These are phyloP conservation scores for Ptilorrhoa leucosticta DNA, from an alignment of 2,113 vertebrate genomes.

Conservation along the genomic window DNA sequence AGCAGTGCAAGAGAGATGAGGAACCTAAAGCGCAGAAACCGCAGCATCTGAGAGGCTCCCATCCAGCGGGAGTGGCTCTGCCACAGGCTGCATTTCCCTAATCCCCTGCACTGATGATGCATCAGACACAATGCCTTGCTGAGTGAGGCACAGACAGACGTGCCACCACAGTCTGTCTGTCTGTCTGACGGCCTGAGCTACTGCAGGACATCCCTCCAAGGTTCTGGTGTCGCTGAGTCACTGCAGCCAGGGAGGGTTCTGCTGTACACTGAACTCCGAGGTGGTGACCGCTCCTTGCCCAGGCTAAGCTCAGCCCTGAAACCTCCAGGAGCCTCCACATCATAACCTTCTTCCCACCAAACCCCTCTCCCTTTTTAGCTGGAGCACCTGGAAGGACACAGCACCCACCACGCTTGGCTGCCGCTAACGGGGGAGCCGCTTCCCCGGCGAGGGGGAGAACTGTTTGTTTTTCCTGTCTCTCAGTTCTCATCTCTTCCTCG, in stretches of 20 bases:
- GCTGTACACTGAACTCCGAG: accelerated
- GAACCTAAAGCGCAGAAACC: slow-evolving; percentile 33
- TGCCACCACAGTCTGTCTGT: background rate
- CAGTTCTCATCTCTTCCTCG: slow-evolving; percentile 17
- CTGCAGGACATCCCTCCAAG: background rate
- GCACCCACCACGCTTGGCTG: background rate
- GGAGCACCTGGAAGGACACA: background rate
- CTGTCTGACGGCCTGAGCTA: background rate
- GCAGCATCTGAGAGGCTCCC: slow-evolving; percentile 7
- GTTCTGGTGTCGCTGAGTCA: background rate
- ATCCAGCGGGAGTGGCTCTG: background rate
- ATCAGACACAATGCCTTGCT: background rate
- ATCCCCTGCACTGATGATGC: background rate
- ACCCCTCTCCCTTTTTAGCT: background rate
- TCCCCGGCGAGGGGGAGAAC: background rate
- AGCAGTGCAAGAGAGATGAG: background rate
- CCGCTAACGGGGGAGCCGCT: accelerated
- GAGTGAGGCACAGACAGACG: slow-evolving; percentile 6
- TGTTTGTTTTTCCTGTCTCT: slow-evolving; percentile 43
- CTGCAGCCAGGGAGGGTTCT: background rate
- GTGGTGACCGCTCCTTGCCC: background rate
- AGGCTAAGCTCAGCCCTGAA: background rate
- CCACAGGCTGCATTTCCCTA: background rate
- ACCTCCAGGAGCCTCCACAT: background rate
- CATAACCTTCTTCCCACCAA: background rate